Evolutionary conservation across 2,113 vertebrate genomes (phyloP).

Genomic region (Cavia aperea): DNA sequence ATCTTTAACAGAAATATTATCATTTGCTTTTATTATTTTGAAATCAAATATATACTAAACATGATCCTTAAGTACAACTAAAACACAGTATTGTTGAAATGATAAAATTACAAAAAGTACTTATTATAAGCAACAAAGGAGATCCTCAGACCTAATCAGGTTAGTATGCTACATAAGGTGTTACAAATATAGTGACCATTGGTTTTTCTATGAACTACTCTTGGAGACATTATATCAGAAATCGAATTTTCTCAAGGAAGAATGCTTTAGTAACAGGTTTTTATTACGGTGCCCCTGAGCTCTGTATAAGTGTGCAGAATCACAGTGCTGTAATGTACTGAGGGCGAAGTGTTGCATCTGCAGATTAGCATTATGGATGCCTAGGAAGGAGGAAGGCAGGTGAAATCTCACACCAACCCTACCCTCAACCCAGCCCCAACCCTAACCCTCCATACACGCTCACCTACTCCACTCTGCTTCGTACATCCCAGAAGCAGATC

Average conservation of each 20-base stretch:
- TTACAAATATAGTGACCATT: not conserved
- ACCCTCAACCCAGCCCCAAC: not conserved
- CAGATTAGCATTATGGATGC: not conserved
- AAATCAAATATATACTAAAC: not conserved
- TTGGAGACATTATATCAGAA: conserved; percentile 19
- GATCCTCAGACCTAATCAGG: not conserved
- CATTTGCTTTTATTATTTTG: not conserved
- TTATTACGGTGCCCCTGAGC: not conserved
- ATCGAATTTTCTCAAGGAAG: conserved; percentile 33
- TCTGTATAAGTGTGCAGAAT: conserved; percentile 3
- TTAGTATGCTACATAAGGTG: not conserved
- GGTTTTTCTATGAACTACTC: conserved; percentile 36
- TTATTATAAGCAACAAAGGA: not conserved
- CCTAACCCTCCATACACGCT: not conserved
- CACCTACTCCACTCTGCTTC: not conserved
- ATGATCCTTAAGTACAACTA: not conserved
- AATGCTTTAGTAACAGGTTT: conserved; percentile 14
- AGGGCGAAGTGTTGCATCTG: not conserved
- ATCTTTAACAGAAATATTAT: not conserved
- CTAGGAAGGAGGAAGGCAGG: not conserved
- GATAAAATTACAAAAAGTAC: conserved; percentile 21
- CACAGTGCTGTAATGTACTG: not conserved
- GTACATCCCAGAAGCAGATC: not conserved
- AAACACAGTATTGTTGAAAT: not conserved
- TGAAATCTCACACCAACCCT: not conserved